Percentiles rank a stretch among this genome's conserved stretches.
Conservation (phyloP, 2,888 invertebrate genomes). For the Tridacna gigas region DNA sequence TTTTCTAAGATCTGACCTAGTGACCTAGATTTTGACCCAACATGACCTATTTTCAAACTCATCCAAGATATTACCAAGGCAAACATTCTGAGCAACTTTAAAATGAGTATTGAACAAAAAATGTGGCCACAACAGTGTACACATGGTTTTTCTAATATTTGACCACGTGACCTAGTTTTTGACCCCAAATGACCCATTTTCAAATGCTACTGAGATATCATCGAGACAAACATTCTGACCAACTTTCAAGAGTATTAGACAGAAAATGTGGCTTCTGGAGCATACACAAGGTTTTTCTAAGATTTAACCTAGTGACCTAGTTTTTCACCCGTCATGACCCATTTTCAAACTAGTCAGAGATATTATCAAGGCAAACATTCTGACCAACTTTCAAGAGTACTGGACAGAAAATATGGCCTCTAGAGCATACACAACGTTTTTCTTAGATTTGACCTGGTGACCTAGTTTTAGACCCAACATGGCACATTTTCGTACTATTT, state of each 20-base stretch:
- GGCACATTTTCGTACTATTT: too few relatives aligned
- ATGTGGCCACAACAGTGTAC: too few relatives aligned
- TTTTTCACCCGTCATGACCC: too few relatives aligned
- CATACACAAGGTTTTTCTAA: background rate
- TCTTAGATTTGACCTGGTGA: too few relatives aligned
- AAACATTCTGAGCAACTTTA: background rate
- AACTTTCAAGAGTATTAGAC: background rate
- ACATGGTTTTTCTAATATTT: background rate
- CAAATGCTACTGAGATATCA: background rate
- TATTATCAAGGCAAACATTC: too few relatives aligned
- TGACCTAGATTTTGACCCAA: background rate
- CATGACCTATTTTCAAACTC: too few relatives aligned
- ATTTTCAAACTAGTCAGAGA: too few relatives aligned
- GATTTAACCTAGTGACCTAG: too few relatives aligned
- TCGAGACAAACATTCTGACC: background rate
- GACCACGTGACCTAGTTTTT: background rate
- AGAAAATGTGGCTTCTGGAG: background rate
- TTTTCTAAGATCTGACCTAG: background rate
- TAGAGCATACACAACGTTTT: too few relatives aligned
- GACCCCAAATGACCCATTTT: background rate
- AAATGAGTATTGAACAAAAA: background rate
- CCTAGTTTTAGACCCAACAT: too few relatives aligned
- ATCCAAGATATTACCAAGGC: background rate
- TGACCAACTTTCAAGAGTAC: too few relatives aligned
- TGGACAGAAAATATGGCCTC: too few relatives aligned